phyloP scores from a whole-genome alignment of 2,797 vertebrate species.

The Argya squamiceps region DNA sequence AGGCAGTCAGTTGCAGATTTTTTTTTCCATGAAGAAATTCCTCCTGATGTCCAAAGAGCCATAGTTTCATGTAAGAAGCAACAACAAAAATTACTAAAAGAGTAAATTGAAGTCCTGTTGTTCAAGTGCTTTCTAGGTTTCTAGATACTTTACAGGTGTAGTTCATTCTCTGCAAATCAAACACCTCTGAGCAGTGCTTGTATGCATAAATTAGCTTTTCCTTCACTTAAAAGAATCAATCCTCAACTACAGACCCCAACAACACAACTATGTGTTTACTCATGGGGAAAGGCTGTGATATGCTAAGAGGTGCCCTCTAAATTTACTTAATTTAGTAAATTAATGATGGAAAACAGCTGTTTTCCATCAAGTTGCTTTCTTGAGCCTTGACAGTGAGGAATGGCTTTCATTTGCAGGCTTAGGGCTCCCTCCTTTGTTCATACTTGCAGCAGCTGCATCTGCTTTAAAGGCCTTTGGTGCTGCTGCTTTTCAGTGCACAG shows the following conservation, averaged over 20 bases:
- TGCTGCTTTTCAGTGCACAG: fast-evolving
- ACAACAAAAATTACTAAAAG: background rate
- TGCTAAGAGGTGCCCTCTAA: background rate
- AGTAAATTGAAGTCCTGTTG: background rate
- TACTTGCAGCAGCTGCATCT: background rate
- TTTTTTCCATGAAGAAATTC: background rate
- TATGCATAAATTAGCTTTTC: background rate
- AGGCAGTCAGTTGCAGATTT: background rate
- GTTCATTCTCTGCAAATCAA: background rate
- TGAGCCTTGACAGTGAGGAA: background rate
- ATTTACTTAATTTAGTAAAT: background rate
- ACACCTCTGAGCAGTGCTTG: background rate
- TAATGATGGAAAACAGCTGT: no score
- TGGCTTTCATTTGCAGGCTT: background rate
- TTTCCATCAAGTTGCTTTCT: background rate
- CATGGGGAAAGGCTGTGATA: fast-evolving
- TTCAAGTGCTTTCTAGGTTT: background rate
- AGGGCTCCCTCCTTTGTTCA: background rate
- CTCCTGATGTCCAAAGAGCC: background rate
- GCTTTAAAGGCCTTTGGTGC: background rate
- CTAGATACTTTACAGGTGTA: background rate
- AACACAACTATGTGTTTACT: fast-evolving
- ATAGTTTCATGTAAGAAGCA: background rate
- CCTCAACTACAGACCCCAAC: background rate
- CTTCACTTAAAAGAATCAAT: background rate